Evolutionary conservation across 2,888 invertebrate species (phyloP), one percentile per base, ranked within the genome.

Genomic region (Agapostemon virescens): DNA sequence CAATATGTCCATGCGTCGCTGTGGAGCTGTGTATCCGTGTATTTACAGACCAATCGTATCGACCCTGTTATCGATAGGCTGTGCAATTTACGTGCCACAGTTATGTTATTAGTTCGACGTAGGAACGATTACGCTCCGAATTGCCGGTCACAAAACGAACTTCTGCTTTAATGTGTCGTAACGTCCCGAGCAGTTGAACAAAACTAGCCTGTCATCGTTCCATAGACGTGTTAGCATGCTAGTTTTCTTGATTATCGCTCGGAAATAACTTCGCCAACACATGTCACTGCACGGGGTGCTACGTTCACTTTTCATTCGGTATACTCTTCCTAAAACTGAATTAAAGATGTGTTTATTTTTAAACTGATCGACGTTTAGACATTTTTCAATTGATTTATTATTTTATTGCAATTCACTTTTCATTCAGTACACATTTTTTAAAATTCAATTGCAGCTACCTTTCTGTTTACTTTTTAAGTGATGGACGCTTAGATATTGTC

Each of bases 151-250:
- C 89, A 88, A 88, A 89, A 84, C 82, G 77, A 89, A 86, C 85
- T 87, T 88, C 86, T 84, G 84, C 86, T 86, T 88, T 89, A 89
- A 89, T 89, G 85, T 82, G 86, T 83, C 86, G 84, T 87, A 84
- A 86, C 83, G 73, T 86, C 84, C 68, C 84, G 71, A 74, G 26
- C 76, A 81, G 78, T 85, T 84, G 79, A 85, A 71, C 72, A 33
- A 74, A 68, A 61, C 73, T 68, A 45, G 69, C 71, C 72, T 73
- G 81, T 76, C 79, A 67, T 81, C 79, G 82, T 81, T 82, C 81
- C n/a, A 3, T n/a, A n/a, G 74, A 61, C 45, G 36, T 77, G 67
- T 74, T 64, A 63, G 78, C 74, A 75, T 68, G 33, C 33, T n/a
- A 58, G 68, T 49, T 36, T 23, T 33, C 33, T 63, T 64, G 74